Evolutionary conservation across 2,113 vertebrate genomes (phyloP).

Genomic region (Myocastor coypus): DNA sequence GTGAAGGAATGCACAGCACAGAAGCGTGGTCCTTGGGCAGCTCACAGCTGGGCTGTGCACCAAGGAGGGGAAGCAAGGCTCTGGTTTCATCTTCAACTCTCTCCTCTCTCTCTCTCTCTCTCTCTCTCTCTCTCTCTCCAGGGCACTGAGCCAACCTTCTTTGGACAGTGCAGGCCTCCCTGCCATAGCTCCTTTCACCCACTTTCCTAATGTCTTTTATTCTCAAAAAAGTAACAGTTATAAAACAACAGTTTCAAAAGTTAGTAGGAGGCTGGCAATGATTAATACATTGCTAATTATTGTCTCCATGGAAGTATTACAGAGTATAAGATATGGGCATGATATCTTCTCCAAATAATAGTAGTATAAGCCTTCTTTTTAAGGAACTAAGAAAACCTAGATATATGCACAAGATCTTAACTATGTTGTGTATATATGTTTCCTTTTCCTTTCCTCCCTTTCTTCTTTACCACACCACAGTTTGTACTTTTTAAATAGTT

Average conservation of each 20-base stretch:
- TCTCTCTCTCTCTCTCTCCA: neutral
- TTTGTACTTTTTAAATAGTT: neutral
- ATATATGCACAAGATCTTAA: neutral
- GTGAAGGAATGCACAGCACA: neutral
- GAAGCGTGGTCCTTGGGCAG: neutral
- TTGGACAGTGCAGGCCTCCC: neutral
- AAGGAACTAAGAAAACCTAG: neutral
- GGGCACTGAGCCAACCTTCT: neutral
- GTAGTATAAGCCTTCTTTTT: neutral
- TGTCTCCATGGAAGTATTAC: too few species aligned
- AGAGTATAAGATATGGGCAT: neutral
- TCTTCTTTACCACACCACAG: neutral
- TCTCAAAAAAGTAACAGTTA: neutral
- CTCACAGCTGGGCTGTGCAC: neutral
- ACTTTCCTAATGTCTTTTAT: neutral
- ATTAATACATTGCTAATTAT: too few species aligned
- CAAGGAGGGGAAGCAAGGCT: accelerated
- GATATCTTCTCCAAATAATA: neutral
- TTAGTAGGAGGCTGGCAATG: too few species aligned
- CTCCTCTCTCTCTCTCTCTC: neutral
- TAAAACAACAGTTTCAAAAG: neutral
- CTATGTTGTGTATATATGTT: neutral
- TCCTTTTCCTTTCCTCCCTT: neutral
- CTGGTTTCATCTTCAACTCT: neutral
- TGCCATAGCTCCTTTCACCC: neutral